A percentile compares a stretch with the other conserved stretches of the same genome.
These are phyloP conservation scores for Lepus oiostolus DNA, from an alignment of 2,797 vertebrate species.

Conservation along the genomic window DNA sequence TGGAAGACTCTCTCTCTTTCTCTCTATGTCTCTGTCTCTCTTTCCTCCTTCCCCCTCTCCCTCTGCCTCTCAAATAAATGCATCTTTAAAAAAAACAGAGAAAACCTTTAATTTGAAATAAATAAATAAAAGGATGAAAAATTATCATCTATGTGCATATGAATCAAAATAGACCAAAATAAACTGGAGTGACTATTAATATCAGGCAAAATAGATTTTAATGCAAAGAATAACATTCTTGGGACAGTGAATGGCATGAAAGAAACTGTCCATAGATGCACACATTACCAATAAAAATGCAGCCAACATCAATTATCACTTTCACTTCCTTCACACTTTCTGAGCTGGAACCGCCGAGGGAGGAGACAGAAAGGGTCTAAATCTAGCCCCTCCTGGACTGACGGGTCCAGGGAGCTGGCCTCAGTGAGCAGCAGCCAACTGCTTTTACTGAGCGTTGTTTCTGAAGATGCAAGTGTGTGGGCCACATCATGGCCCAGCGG, in stretches of 20 bases:
- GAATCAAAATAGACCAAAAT: not conserved
- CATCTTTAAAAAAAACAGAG: too few species aligned
- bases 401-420: not conserved
- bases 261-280: accelerated
- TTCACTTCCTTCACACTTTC: not conserved
- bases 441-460: too few species aligned
- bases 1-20: too few species aligned
- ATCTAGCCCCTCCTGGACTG: not conserved
- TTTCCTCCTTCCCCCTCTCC: too few species aligned
- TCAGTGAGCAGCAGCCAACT: too few species aligned
- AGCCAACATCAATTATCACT: accelerated
- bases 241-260: accelerated
- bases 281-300: accelerated
- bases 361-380: not conserved
- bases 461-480: too few species aligned
- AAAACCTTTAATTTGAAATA: too few species aligned
- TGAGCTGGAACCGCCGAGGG: not conserved
- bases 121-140: not conserved
- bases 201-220: not conserved
- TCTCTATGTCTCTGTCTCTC: too few species aligned
- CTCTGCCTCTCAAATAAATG: too few species aligned
- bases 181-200: not conserved
- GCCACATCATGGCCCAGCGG: not conserved
- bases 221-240: not conserved
- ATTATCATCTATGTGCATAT: not conserved